These are phyloP conservation scores for Synergus laeviventris DNA, from an alignment of 2,888 invertebrate genomes.

Conservation along the genomic window DNA sequence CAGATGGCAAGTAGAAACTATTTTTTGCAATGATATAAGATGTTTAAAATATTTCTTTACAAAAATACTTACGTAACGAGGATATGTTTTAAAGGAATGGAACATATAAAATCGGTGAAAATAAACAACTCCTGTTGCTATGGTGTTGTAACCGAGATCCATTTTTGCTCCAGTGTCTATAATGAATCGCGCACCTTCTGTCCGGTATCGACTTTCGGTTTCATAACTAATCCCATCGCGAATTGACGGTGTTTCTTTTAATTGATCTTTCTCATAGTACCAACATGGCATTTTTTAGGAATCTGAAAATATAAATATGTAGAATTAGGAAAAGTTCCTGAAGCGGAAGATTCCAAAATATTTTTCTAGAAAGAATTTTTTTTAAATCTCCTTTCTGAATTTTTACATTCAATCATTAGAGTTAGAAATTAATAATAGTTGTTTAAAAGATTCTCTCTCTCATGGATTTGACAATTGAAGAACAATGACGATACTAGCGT, in stretches of 20 bases:
- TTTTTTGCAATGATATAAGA: not conserved
- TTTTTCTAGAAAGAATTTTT: not conserved
- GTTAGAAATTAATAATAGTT: too few relatives aligned
- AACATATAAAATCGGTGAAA: conserved; percentile 99
- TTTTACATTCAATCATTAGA: too few relatives aligned
- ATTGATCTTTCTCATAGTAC: conserved; percentile 96
- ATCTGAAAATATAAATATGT: not conserved
- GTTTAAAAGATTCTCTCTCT: too few relatives aligned
- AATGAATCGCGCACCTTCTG: conserved; percentile 97
- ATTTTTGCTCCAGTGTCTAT: conserved; percentile 94
- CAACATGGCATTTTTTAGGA: conserved; percentile 89
- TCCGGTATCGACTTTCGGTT: conserved; percentile 92
- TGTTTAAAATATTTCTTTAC: not conserved
- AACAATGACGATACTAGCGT: too few relatives aligned
- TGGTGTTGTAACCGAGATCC: conserved; percentile 95
- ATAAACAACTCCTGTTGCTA: conserved; percentile 98
- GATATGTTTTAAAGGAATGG: conserved; percentile 96
- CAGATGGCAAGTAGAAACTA: not conserved
- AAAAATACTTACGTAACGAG: conserved; percentile 85
- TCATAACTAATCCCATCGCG: conserved; percentile 91
- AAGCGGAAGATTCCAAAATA: not conserved
- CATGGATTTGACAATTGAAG: too few relatives aligned
- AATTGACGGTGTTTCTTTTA: conserved; percentile 91
- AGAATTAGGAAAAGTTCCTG: too few relatives aligned
- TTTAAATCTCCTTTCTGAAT: not conserved